Base-by-base conservation (phyloP, 2,797 vertebrate species). In the Pogonophryne albipinna region DNA sequence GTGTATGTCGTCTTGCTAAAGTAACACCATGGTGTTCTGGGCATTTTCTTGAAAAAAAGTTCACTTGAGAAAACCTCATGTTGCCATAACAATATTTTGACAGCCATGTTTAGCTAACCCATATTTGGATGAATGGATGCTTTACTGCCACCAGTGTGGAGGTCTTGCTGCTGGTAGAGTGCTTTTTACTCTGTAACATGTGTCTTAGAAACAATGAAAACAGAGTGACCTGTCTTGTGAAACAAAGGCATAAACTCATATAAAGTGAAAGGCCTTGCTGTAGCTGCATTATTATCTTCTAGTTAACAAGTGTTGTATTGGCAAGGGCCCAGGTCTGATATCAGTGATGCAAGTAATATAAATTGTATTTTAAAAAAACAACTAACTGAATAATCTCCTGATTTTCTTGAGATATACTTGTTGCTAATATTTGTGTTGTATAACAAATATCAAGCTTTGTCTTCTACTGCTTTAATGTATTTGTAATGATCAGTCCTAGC, bases 61-160 rank as follows among this genome's bases (percentile, higher is more conserved):
- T 58, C 5, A 57, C 12, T n/a, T 11, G 52, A 74, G 45, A 51
- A 45, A 74, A 34, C 31, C 14, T 10, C 59, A 63, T 23, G 27
- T 47, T 64, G 23, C 10, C 52, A 49, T 27, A 42, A 15, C 42
- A 50, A 16, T 31, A 73, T 72, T 53, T 15, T 57, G 61, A 65
- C 12, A 44, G 42, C 31, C 34, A 51, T 45, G 34, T 42, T 57
- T 50, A 31, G 49, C 34, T 1, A 49, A 10, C 3, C 27, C 27
- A 5, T 2, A 2, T 46, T 9, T 38, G 27, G 14, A 42, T 42
- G 17, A 41, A 20, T n/a, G 34, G 8, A 4, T 15, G 10, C 55
- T 51, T 42, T 51, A 2, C 10, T n/a, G 4, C 19, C 34, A 44
- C 15, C 11, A 1, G 34, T 52, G 19, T 52, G 34, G n/a, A 44